Evolutionary conservation across 2,888 invertebrate species (phyloP), one percentile per base, ranked within the genome.

Genomic region (Liopterus haemorrhoidalis): DNA sequence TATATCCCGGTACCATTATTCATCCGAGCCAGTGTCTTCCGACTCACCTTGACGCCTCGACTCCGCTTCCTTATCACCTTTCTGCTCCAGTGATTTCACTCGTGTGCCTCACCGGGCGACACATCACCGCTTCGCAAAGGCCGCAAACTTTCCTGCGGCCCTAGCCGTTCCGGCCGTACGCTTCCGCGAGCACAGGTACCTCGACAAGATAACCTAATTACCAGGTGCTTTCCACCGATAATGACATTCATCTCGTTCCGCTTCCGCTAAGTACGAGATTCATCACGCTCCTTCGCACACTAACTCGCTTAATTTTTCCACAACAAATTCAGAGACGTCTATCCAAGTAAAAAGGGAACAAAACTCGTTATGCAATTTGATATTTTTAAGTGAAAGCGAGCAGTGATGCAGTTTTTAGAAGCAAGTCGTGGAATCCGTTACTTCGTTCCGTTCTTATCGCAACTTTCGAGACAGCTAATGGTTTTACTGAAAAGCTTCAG

Each of bases 11-110:
- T n/a, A n/a, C n/a, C n/a, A n/a, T n/a, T n/a, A n/a, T n/a, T n/a
- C n/a, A n/a, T n/a, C n/a, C n/a, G n/a, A n/a, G n/a, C n/a, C n/a
- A n/a, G n/a, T n/a, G n/a, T n/a, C n/a, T n/a, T n/a, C n/a, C n/a
- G n/a, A n/a, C n/a, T n/a, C n/a, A n/a, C n/a, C n/a, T n/a, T n/a
- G n/a, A n/a, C n/a, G n/a, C n/a, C n/a, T n/a, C n/a, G n/a, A n/a
- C n/a, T n/a, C n/a, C 50, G 52, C 57, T 53, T 62, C 59, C 66
- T 67, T 67, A 66, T 67, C 67, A 63, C 64, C 64, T 66, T 66
- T 61, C 63, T 63, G 60, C 64, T 63, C 60, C n/a, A n/a, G n/a
- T n/a, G n/a, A n/a, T n/a, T n/a, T n/a, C n/a, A n/a, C n/a, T n/a
- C n/a, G 60, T 62, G 52, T 59, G 65, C 59, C 57, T 61, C 56